Percentiles rank a stretch among this genome's conserved stretches.
phyloP scores from a whole-genome alignment of 2,797 vertebrate species.

The Hephaestus fuliginosus region DNA sequence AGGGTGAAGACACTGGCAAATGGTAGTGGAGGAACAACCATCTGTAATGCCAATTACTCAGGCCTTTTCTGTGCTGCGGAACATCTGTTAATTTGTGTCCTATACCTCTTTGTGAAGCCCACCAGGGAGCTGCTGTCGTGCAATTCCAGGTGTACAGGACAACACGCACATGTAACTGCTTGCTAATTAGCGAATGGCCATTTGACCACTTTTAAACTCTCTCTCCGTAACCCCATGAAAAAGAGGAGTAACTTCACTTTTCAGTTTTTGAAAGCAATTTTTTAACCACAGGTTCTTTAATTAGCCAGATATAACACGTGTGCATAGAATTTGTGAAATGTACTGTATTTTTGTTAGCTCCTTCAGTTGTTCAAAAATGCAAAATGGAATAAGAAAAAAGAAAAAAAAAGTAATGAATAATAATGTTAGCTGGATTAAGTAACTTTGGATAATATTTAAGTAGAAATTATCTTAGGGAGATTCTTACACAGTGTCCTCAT shows the following conservation, averaged over 20 bases:
- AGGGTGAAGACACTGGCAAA: conserved; percentile 43
- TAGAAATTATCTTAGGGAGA: no score
- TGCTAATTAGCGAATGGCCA: conserved; percentile 66
- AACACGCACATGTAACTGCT: conserved; percentile 60
- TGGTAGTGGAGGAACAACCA: conserved; percentile 46
- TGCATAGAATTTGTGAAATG: neutral
- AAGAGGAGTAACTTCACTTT: neutral
- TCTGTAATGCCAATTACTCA: conserved; percentile 72
- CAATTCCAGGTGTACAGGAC: conserved; percentile 69
- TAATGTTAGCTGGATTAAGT: no score
- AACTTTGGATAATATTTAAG: no score
- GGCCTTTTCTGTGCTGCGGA: conserved; percentile 52
- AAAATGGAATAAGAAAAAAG: no score
- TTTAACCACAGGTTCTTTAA: conserved; percentile 1
- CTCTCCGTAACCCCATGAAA: conserved; percentile 28
- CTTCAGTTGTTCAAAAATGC: no score
- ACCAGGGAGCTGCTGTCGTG: conserved; percentile 70
- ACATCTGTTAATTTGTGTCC: conserved; percentile 80
- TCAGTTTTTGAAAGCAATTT: conserved; percentile 4
- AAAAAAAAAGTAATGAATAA: no score
- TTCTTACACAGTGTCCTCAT: no score
- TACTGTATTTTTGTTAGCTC: no score
- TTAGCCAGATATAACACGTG: conserved; percentile 5
- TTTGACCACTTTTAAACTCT: conserved; percentile 51
- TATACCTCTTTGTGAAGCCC: conserved; percentile 65